Evolutionary conservation across 30 jellyfish, hydroid and myxozoan genomes (phyloP), one percentile per base, ranked within the genome.

Genomic region (Nemopilema nomurai): DNA sequence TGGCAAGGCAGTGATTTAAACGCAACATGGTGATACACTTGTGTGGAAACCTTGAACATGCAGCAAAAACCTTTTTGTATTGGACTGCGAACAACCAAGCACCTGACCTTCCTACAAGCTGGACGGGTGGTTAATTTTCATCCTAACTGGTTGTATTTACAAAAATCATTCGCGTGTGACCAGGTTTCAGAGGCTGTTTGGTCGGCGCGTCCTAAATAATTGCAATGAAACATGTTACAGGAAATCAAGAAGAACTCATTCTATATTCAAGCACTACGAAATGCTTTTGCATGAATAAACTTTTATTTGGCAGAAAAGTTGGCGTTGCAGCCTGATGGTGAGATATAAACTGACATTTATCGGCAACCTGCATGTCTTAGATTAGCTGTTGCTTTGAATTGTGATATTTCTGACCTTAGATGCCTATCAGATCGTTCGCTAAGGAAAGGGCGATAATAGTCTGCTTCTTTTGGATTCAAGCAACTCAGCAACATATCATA

Each of bases 171-270:
- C 52, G 49, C 21, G 81, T 80, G 33, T 65, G 72, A 32, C 71
- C 17, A n/a, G 81, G 62, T 79, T 79, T 57, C 28, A 18, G 25
- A 62, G 88, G 30, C n/a, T 78, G 75, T 76, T 76, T 76, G 79
- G 89, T 79, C 89, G 51, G 72, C 21, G 89, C 89, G 81, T 79
- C 89, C 51, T 66, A 41, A 41, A 41, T 41, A 41, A 3, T 13
- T 6, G 57, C 57, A 41, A 41, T 13, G 57, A 41, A 41, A 41
- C 57, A 3, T 41, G 57, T 13, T 41, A 41, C 57, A 41, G 6
- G 13, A 41, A 41, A 41, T 3, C 13, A 41, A 13, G 57, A 41
- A 41, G 57, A 41, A 3, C 6, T 41, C 57, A 41, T 41, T 13
- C 6, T 13, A 3, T 41, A 13, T 41, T 41, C 6, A 41, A 41